Conservation (phyloP, 2,113 vertebrate species). For the Salminus brasiliensis region DNA sequence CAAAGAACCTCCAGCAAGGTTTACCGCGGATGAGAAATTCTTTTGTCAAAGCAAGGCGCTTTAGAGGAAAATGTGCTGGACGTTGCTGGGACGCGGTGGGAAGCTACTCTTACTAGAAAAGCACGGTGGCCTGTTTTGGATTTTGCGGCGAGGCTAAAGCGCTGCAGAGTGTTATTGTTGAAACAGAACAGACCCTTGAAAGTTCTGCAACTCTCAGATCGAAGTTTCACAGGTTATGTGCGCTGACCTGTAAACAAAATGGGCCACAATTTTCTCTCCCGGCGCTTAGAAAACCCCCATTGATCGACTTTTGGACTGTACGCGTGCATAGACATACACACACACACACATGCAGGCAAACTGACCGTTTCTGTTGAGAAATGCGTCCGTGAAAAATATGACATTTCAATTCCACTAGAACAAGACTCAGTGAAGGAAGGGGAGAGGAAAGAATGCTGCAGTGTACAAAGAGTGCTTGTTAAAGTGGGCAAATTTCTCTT, state of each 20-base stretch:
- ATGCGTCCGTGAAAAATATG: neutral
- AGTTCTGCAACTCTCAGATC: constrained; percentile 23
- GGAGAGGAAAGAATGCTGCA: constrained; percentile 17
- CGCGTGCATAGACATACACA: neutral
- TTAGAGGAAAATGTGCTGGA: neutral
- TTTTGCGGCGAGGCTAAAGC: constrained; percentile 1
- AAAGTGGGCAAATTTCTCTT: constrained; percentile 24
- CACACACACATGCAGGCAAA: neutral
- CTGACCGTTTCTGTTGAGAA: neutral
- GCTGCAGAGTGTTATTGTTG: constrained; percentile 22
- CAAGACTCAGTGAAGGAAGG: neutral
- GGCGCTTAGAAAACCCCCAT: neutral
- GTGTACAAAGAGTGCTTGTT: constrained; percentile 19
- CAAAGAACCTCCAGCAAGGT: neutral
- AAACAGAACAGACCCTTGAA: constrained; percentile 19
- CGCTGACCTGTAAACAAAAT: constrained; percentile 40
- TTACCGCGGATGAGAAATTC: constrained; percentile 10
- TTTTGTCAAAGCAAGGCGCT: constrained; percentile 8
- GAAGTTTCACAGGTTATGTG: constrained; percentile 17
- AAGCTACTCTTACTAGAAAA: neutral
- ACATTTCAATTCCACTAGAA: constrained; percentile 12
- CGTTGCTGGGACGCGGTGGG: neutral
- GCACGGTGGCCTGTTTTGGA: constrained; percentile 19
- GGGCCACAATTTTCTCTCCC: neutral
- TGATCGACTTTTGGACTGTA: neutral